phyloP scores from a whole-genome alignment of 1,140 invertebrate species.

The Meloidogyne exigua region DNA sequence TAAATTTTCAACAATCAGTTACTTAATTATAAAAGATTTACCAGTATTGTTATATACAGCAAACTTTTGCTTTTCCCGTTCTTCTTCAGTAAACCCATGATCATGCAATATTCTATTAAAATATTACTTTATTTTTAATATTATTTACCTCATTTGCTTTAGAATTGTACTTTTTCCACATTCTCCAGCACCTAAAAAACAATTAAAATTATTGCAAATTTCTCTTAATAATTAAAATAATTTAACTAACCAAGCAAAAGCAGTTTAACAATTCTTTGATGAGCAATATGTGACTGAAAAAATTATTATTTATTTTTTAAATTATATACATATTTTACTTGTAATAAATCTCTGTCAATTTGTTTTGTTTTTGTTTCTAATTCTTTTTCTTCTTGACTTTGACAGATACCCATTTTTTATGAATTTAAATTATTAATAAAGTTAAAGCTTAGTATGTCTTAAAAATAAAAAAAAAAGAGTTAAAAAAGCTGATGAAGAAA shows the following conservation, averaged over 20 bases:
- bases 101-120: constrained; percentile 49
- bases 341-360: constrained; percentile 49
- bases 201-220: neutral
- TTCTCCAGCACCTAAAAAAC: constrained; percentile 57
- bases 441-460: no score
- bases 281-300: constrained; percentile 33
- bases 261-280: constrained; percentile 58
- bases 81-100: constrained; percentile 53
- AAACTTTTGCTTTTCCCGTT: constrained; percentile 47
- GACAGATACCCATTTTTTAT: constrained; percentile 51
- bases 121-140: neutral
- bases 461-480: no score
- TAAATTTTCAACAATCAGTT: neutral
- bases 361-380: constrained; percentile 48
- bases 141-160: constrained; percentile 59
- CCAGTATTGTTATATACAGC: constrained; percentile 54
- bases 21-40: neutral
- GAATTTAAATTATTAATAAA: neutral
- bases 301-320: neutral
- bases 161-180: constrained; percentile 60
- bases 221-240: constrained; percentile 6
- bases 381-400: constrained; percentile 53
- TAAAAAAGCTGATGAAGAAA: no score
- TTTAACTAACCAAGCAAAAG: constrained; percentile 48
- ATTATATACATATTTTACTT: constrained; percentile 22